Evolutionary conservation across 2,797 vertebrate species (phyloP).

Genomic region (Macrochelys suwanniensis): DNA sequence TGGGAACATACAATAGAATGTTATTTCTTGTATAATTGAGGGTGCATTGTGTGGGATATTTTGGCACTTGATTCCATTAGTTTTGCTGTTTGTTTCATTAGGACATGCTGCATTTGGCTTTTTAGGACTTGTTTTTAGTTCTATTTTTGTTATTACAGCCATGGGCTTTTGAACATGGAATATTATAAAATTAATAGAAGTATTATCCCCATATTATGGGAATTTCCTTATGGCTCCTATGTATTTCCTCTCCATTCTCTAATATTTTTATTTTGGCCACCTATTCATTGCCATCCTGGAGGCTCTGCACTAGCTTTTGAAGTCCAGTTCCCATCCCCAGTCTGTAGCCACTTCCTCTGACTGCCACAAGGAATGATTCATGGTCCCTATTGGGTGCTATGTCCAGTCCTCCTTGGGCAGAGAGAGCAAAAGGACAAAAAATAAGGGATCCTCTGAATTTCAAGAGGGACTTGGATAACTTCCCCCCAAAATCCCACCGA

Average conservation of each 20-base stretch:
- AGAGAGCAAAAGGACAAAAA: background rate
- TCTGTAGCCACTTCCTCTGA: background rate
- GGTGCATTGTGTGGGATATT: background rate
- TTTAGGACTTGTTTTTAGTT: background rate
- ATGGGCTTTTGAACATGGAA: conserved; percentile 18
- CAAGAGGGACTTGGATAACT: background rate
- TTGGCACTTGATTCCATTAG: background rate
- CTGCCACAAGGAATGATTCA: background rate
- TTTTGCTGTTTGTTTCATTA: background rate
- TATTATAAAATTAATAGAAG: background rate
- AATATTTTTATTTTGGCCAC: background rate
- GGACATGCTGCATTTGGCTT: conserved; percentile 1
- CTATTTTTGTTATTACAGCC: background rate
- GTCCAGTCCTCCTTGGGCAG: background rate
- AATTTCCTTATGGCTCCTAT: background rate
- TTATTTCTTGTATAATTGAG: conserved; percentile 19
- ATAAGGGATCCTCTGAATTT: background rate
- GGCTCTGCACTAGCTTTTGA: background rate
- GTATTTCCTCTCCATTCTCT: background rate
- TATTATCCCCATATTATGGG: background rate
- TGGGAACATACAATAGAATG: conserved; percentile 31
- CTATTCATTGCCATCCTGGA: background rate
- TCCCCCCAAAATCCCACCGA: background rate
- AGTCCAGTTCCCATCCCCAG: background rate
- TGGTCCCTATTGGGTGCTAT: background rate